A percentile compares a stretch with the other conserved stretches of the same genome.
Conservation (phyloP, 2,888 invertebrate genomes). For the Nymphalis urticae region DNA sequence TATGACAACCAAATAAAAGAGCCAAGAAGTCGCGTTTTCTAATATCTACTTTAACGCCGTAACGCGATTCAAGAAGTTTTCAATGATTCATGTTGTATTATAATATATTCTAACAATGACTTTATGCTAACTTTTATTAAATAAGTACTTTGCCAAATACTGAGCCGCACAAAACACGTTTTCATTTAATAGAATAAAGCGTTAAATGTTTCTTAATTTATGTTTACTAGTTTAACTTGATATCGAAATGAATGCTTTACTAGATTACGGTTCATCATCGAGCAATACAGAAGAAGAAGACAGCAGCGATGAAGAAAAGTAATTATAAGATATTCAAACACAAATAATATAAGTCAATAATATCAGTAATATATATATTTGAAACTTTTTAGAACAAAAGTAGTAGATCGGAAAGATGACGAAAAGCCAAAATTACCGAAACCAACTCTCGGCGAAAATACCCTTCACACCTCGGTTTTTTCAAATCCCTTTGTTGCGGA, state of each 20-base stretch:
- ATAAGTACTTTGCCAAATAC: too few relatives aligned
- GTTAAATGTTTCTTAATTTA: too few relatives aligned
- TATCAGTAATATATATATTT: not conserved
- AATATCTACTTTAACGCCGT: too few relatives aligned
- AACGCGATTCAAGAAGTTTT: too few relatives aligned
- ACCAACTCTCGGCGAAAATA: constrained; percentile 82
- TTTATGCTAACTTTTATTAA: too few relatives aligned
- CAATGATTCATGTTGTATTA: too few relatives aligned
- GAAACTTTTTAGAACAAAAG: not conserved
- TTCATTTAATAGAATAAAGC: too few relatives aligned
- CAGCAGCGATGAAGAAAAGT: constrained; percentile 68
- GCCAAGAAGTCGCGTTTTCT: too few relatives aligned
- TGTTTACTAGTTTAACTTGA: too few relatives aligned
- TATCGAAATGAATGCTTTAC: constrained; percentile 82
- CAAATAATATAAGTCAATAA: not conserved
- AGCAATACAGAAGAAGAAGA: constrained; percentile 79
- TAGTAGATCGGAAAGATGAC: constrained; percentile 40
- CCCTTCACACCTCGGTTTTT: constrained; percentile 88
- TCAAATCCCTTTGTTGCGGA: constrained; percentile 93
- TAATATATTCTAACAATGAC: too few relatives aligned
- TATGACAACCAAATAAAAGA: too few relatives aligned
- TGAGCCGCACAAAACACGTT: too few relatives aligned
- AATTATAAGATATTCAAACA: constrained; percentile 37
- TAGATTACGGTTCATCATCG: constrained; percentile 83
- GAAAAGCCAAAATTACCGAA: constrained; percentile 81